A percentile compares a stretch with the other conserved stretches of the same genome.
phyloP scores from a whole-genome alignment of 2,113 vertebrate species.

The Ceyx melanurus region DNA sequence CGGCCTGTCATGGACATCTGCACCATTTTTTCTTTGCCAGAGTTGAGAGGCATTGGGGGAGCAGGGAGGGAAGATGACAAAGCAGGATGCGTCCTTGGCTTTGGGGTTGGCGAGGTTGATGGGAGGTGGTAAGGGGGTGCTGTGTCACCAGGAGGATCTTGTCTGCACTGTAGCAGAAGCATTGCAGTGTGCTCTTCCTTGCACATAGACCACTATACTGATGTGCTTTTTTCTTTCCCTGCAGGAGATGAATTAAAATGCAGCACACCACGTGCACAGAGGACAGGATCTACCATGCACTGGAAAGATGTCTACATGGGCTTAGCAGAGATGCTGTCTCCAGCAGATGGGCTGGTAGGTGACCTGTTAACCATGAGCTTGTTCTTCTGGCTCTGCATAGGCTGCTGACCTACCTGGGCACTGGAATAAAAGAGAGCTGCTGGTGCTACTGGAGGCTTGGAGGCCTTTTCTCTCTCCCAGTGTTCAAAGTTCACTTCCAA shows the following conservation, averaged over 20 bases:
- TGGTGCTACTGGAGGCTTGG: not conserved
- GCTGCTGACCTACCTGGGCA: not conserved
- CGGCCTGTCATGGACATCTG: not conserved
- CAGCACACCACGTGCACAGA: constrained; percentile 97
- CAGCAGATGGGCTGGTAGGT: constrained; percentile 90
- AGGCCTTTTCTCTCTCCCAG: not conserved
- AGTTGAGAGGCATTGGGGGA: not conserved
- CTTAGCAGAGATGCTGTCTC: constrained; percentile 79
- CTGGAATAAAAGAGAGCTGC: not conserved
- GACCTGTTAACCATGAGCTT: not conserved
- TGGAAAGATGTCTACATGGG: constrained; percentile 91
- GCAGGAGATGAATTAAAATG: constrained; percentile 90
- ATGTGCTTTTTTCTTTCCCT: not conserved
- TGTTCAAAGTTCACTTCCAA: not conserved
- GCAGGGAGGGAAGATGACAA: not conserved
- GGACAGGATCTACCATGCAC: constrained; percentile 95
- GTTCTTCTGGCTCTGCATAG: not conserved
- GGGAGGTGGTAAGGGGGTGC: not conserved
- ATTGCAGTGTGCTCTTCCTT: not conserved
- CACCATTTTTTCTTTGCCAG: not conserved
- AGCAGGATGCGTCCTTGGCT: fast-evolving
- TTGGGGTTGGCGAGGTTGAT: not conserved
- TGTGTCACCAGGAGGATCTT: not conserved
- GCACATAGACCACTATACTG: not conserved
- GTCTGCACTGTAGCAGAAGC: not conserved